Conservation (phyloP, 2,888 invertebrate genomes). For the Brenthis hecate region DNA sequence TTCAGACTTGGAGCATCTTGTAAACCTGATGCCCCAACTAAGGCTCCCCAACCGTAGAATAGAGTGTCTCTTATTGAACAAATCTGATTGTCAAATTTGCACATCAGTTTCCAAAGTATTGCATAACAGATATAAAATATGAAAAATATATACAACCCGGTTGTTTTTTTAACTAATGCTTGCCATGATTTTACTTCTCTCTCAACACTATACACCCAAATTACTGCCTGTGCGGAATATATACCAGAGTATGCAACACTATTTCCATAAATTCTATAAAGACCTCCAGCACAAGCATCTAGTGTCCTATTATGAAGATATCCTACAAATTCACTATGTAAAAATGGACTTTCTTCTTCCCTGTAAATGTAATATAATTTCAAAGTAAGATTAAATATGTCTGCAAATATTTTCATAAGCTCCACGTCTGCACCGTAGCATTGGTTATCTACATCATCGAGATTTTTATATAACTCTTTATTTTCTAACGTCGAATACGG, state of each 20-base stretch:
- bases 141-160: conserved; percentile 59
- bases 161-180: conserved; percentile 52
- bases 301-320: conserved; percentile 60
- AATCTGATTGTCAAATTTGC: conserved; percentile 48
- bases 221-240: conserved; percentile 55
- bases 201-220: conserved; percentile 61
- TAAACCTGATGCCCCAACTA: conserved; percentile 57
- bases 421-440: conserved; percentile 59
- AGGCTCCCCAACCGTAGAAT: conserved; percentile 59
- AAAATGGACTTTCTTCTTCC: conserved; percentile 48
- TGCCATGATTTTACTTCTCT: conserved; percentile 58
- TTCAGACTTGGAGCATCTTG: conserved; percentile 55
- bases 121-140: conserved; percentile 58
- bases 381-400: conserved; percentile 58
- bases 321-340: conserved; percentile 47
- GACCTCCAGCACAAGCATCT: conserved; percentile 63
- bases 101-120: conserved; percentile 53
- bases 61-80: conserved; percentile 50
- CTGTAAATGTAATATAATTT: conserved; percentile 52
- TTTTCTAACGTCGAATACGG: conserved; percentile 57
- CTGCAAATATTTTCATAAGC: conserved; percentile 58
- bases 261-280: conserved; percentile 61
- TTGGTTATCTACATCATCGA: conserved; percentile 48
- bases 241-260: conserved; percentile 62
- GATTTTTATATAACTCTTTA: conserved; percentile 45